phyloP scores from a whole-genome alignment of 2,888 invertebrate species.

The Dolichomitus sp. region DNA sequence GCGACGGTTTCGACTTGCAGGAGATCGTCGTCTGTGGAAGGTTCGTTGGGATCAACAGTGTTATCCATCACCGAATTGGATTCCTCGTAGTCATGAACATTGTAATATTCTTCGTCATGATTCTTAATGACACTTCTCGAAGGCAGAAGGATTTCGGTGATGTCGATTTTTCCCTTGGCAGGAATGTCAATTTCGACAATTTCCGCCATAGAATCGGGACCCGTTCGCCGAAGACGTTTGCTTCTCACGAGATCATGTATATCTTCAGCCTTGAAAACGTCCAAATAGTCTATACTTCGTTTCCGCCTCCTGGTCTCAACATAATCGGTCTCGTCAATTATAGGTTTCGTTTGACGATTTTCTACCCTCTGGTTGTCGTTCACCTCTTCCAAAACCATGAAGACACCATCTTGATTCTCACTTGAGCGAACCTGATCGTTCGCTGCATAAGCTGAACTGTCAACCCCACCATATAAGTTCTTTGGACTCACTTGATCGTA shows the following conservation, averaged over 20 bases:
- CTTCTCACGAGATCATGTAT: constrained; percentile 58
- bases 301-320: constrained; percentile 68
- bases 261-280: constrained; percentile 65
- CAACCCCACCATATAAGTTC: neutral
- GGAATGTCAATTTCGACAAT: constrained; percentile 83
- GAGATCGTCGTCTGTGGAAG: constrained; percentile 19
- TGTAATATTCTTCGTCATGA: constrained; percentile 39
- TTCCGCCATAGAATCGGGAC: constrained; percentile 78
- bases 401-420: constrained; percentile 61
- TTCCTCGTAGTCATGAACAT: constrained; percentile 44
- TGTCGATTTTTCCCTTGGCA: constrained; percentile 67
- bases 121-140: constrained; percentile 29
- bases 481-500: constrained; percentile 33
- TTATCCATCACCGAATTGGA: constrained; percentile 48
- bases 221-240: constrained; percentile 77
- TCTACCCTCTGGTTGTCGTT: constrained; percentile 44
- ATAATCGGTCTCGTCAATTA: constrained; percentile 39
- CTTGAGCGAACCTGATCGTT: constrained; percentile 21
- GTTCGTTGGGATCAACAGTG: constrained; percentile 49
- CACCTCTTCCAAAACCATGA: constrained; percentile 69
- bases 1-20: constrained; percentile 44
- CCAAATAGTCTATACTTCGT: constrained; percentile 72
- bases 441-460: neutral
- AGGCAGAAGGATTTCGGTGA: constrained; percentile 72
- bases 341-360: constrained; percentile 58